A percentile compares a stretch with the other conserved stretches of the same genome.
Evolutionary conservation across 2,888 invertebrate species (phyloP).

Genomic region (Ommatoiulus sabulosus): DNA sequence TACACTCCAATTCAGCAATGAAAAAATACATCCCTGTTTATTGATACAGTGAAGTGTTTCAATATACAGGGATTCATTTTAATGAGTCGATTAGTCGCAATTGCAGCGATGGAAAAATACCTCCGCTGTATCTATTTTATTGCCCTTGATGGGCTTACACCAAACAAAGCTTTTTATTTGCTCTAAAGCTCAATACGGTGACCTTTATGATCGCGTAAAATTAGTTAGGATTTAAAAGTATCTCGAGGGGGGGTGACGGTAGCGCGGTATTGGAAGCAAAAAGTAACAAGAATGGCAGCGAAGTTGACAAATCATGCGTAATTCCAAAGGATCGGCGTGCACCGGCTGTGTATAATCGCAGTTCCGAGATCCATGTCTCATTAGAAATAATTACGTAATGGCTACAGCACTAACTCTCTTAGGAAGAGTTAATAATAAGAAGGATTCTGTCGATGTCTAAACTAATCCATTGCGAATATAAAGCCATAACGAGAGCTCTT

Average conservation of each 20-base stretch:
- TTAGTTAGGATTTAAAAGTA: constrained; percentile 1
- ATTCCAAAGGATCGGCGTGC: not conserved
- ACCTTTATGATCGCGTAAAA: not conserved
- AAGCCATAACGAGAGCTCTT: not conserved
- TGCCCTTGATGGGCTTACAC: not conserved
- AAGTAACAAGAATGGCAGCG: not conserved
- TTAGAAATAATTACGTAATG: constrained; percentile 22
- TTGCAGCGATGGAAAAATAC: too few species aligned
- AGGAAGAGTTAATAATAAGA: constrained; percentile 11
- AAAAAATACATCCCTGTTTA: not conserved
- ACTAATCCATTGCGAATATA: constrained; percentile 17
- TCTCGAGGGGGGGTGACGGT: not conserved
- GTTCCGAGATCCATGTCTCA: constrained; percentile 2
- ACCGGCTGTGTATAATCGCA: not conserved
- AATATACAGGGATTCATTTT: too few species aligned
- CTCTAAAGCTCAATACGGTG: not conserved
- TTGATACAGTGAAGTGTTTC: too few species aligned
- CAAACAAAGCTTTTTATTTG: not conserved
- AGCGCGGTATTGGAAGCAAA: not conserved
- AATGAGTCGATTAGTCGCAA: too few species aligned
- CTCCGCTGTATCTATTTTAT: too few species aligned
- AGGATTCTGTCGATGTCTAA: not conserved
- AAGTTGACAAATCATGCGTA: not conserved
- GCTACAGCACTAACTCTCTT: not conserved
- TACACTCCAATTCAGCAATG: not conserved